Base-by-base conservation (phyloP, 1,140 invertebrate genomes). In the Psix sp. region DNA sequence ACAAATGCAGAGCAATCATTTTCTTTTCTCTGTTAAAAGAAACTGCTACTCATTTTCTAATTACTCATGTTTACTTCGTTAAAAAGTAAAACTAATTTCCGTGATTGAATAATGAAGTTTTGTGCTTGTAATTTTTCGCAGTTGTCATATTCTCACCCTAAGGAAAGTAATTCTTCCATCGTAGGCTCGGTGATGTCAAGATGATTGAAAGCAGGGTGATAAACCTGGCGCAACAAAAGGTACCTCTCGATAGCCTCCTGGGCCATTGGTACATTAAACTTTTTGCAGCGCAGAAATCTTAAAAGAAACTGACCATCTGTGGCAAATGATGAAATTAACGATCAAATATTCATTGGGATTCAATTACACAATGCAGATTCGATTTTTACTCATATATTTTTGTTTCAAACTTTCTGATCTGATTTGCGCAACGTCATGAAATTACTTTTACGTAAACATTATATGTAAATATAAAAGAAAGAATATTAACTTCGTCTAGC, bases 211-310 rank as follows among this genome's bases (percentile, higher is more conserved):
- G 91, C 91, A 5, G 90, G 90, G 9, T 82, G 76, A 45, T 88
- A 93, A 6, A 92, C 91, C 80, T 93, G 91, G 16, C 94, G 89
- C 51, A 96, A 89, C n/a, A 94, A 86, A 20, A 96, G 87, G 81
- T 96, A 96, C 35, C 94, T 90, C 79, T 96, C 92, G 24, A 96
- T 87, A 0, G 94, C 92, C 74, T 94, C 92, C 78, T 95, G 91
- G 0, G 94, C 92, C 88, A 94, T 92, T 1, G 92, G 91, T 0
- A 96, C 91, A 74, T 92, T 93, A 84, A 94, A 96, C 78, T 96
- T 96, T 82, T 94, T 93, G 17, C 90, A 90, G 11, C 94, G 89
- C n/a, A 96, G 84, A 83, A 95, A 96, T 70, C 92, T 88, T 26
- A 96, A 85, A 11, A 96, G 85, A 83, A 93, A 96, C 78, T 86